Percentiles rank a stretch among this genome's conserved stretches.
phyloP scores from a whole-genome alignment of 1,140 invertebrate genomes.

The Dendroctonus valens region DNA sequence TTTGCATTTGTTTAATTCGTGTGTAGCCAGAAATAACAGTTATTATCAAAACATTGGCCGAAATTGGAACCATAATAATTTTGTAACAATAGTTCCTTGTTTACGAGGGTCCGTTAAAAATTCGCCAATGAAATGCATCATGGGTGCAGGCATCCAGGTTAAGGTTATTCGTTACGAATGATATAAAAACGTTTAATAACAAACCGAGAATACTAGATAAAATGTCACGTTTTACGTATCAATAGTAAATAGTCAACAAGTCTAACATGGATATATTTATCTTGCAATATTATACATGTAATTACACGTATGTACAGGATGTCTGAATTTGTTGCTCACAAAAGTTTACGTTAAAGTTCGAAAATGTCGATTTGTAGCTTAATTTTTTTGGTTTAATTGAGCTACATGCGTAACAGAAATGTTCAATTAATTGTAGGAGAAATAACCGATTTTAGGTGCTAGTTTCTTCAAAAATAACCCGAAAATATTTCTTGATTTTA shows the following conservation, averaged over 20 bases:
- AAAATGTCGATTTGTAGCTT: too few relatives aligned
- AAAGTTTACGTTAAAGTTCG: too few relatives aligned
- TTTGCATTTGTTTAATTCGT: constrained; percentile 9
- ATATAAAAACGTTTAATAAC: constrained; percentile 3
- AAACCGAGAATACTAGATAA: neutral
- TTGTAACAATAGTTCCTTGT: constrained; percentile 17
- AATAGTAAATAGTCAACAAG: neutral
- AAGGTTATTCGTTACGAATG: constrained; percentile 11
- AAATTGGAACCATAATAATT: constrained; percentile 7
- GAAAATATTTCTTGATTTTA: too few relatives aligned
- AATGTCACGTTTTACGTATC: neutral
- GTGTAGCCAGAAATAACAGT: neutral
- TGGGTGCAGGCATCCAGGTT: constrained; percentile 16
- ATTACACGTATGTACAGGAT: too few relatives aligned
- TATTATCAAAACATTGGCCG: constrained; percentile 1
- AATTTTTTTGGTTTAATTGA: too few relatives aligned
- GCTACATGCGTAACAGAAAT: too few relatives aligned
- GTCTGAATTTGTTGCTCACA: too few relatives aligned
- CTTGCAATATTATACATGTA: too few relatives aligned
- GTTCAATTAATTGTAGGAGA: too few relatives aligned
- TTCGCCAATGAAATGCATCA: constrained; percentile 22
- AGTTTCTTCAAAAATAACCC: too few relatives aligned
- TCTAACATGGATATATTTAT: too few relatives aligned
- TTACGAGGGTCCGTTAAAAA: constrained; percentile 12
- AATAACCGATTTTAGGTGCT: too few relatives aligned